phyloP scores from a whole-genome alignment of 2,113 vertebrate species.

The Vireo altiloquus region DNA sequence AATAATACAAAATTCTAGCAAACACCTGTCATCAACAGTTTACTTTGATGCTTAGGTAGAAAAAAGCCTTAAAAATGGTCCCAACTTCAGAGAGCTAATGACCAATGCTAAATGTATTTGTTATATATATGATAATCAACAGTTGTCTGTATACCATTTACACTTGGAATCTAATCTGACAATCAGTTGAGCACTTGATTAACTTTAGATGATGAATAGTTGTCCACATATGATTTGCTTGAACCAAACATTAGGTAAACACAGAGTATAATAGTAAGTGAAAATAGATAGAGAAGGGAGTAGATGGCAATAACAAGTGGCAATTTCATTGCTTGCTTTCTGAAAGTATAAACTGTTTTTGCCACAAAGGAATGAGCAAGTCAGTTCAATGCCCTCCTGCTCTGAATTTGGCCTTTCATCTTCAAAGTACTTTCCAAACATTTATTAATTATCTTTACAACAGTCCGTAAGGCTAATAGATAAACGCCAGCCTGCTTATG shows the following conservation, averaged over 20 bases:
- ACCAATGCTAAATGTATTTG: not conserved
- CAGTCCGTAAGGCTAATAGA: not conserved
- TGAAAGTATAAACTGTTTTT: not conserved
- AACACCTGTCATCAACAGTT: not conserved
- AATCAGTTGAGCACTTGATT: not conserved
- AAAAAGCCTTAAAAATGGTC: not conserved
- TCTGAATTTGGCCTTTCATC: not conserved
- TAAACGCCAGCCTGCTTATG: not conserved
- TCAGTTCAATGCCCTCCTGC: not conserved
- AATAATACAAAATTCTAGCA: not conserved
- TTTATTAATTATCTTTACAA: slow-evolving; percentile 52
- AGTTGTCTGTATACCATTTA: not conserved
- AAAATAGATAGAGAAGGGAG: not conserved
- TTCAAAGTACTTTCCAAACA: slow-evolving; percentile 6
- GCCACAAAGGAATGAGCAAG: not conserved
- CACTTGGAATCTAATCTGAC: not conserved
- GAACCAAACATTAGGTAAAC: not conserved
- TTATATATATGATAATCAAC: not conserved
- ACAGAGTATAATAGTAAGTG: not conserved
- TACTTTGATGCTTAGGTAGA: not conserved
- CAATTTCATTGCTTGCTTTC: not conserved
- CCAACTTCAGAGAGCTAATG: not conserved
- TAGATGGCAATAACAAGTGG: not conserved
- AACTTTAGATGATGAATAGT: not conserved
- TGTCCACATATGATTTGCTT: not conserved